phyloP scores from a whole-genome alignment of 2,888 invertebrate species.

The Mystacides longicornis region DNA sequence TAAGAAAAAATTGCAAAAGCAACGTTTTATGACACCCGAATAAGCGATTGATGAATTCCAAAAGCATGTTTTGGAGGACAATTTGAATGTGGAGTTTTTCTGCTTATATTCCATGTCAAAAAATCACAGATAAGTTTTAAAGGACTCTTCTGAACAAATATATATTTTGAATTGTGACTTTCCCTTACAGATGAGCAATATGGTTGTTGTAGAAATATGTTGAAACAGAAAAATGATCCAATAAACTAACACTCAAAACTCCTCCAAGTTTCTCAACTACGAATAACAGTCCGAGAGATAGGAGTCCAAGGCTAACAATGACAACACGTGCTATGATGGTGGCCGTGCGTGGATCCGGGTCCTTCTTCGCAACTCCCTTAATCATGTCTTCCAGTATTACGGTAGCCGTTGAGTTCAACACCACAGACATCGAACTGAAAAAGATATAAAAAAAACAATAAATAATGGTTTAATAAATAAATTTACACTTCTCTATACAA shows the following conservation, averaged over 20 bases:
- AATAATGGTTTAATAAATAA: too few species aligned
- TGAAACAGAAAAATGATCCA: not conserved
- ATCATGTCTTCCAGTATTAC: constrained; percentile 79
- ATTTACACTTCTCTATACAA: too few species aligned
- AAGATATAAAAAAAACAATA: not conserved
- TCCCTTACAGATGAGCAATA: too few species aligned
- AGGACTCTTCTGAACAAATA: too few species aligned
- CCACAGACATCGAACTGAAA: constrained; percentile 77
- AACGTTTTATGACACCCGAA: too few species aligned
- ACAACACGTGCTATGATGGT: constrained; percentile 58
- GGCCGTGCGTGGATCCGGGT: constrained; percentile 53
- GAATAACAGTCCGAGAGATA: constrained; percentile 58
- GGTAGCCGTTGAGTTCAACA: constrained; percentile 79
- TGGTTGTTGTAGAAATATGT: not conserved
- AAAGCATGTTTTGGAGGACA: too few species aligned
- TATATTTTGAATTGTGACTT: too few species aligned
- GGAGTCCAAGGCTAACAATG: constrained; percentile 54
- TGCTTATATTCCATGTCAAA: too few species aligned
- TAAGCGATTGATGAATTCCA: too few species aligned
- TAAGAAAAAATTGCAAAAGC: too few species aligned
- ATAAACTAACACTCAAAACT: constrained; percentile 58
- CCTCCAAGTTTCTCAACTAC: constrained; percentile 72
- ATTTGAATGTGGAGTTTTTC: too few species aligned
- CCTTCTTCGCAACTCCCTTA: constrained; percentile 58
- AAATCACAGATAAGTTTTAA: too few species aligned